These are phyloP conservation scores for Tethya wilhelma DNA, from an alignment of 37 sponge, comb jelly and placozoan genomes.

Conservation along the genomic window DNA sequence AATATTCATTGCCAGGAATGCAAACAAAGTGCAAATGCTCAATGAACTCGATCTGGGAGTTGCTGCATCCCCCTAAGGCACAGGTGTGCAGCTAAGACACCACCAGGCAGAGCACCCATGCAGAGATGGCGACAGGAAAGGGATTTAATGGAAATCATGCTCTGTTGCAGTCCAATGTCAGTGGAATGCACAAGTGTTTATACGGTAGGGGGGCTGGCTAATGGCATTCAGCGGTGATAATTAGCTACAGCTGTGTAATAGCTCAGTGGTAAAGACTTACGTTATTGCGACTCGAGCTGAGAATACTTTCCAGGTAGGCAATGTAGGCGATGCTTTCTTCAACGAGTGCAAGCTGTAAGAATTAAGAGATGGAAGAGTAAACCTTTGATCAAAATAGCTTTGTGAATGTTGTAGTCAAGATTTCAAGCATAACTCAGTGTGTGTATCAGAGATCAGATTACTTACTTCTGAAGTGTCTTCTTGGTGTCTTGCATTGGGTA, in stretches of 20 bases:
- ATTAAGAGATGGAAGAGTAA: neutral
- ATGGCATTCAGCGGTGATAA: no score
- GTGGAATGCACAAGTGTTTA: no score
- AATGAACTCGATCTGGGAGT: neutral
- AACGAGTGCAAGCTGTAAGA: slow-evolving; percentile 66
- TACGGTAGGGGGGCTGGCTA: no score
- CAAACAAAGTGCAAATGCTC: neutral
- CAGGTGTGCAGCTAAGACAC: no score
- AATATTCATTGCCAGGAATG: no score
- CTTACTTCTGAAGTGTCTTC: slow-evolving; percentile 42
- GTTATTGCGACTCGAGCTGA: slow-evolving; percentile 19
- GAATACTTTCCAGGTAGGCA: slow-evolving; percentile 56
- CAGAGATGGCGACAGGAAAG: slow-evolving; percentile 16
- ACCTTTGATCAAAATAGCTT: neutral
- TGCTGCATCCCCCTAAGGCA: no score
- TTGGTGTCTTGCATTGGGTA: slow-evolving; percentile 39
- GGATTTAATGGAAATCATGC: no score
- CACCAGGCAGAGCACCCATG: slow-evolving; percentile 4
- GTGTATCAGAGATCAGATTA: neutral
- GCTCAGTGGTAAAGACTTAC: neutral
- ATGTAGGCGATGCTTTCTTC: slow-evolving; percentile 75
- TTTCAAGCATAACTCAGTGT: neutral
- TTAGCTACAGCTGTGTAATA: neutral
- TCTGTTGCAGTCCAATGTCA: no score
- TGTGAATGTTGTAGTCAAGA: neutral